Evolutionary conservation across 2,888 invertebrate genomes (phyloP).

Genomic region (Leptinotarsa peninsularis): DNA sequence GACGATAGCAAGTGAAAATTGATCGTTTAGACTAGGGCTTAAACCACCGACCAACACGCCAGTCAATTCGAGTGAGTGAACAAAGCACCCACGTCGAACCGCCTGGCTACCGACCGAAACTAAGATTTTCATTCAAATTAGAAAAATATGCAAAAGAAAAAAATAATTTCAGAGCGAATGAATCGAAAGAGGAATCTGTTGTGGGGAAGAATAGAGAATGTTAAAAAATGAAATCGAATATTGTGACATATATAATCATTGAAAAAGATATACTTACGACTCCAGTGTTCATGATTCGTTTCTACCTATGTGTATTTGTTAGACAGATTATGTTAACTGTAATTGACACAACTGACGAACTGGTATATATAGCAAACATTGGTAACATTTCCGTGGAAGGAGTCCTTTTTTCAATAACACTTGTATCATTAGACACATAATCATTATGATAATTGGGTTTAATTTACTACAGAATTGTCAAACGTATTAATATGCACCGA

Average conservation of each 20-base stretch:
- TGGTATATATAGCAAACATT: constrained; percentile 40
- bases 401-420: constrained; percentile 31
- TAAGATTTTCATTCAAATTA: no score
- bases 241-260: background rate
- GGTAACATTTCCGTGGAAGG: constrained; percentile 43
- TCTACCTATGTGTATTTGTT: constrained; percentile 44
- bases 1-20: no score
- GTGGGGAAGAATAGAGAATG: background rate
- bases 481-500: constrained; percentile 11
- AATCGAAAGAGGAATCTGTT: no score
- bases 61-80: no score
- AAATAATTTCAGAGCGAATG: no score
- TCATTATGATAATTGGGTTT: constrained; percentile 35
- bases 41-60: no score
- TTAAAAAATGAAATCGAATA: background rate
- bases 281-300: constrained; percentile 53
- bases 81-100: no score
- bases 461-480: constrained; percentile 4
- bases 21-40: no score
- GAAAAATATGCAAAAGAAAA: no score
- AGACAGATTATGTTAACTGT: constrained; percentile 41
- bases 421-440: constrained; percentile 25
- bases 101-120: no score
- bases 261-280: constrained; percentile 52
- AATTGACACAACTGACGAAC: constrained; percentile 22